A percentile compares a stretch with the other conserved stretches of the same genome.
Conservation (phyloP, 37 sponge, comb jelly and placozoan genomes). For the Aplysina aerophoba region DNA sequence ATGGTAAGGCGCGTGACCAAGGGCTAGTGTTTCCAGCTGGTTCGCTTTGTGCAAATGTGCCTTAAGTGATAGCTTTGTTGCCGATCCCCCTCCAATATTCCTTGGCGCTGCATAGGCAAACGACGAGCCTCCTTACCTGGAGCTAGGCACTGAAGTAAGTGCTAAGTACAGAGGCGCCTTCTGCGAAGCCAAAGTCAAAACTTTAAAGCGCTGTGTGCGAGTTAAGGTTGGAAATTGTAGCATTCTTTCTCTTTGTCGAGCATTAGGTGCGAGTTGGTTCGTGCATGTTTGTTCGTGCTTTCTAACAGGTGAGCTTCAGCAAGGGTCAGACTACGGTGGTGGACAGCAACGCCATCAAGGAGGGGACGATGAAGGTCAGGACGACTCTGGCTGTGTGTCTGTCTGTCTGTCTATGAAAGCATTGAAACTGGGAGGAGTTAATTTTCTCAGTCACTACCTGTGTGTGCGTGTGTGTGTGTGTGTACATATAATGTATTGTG, state of each 20-base stretch:
- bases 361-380: conserved; percentile 67
- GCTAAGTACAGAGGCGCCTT: conserved; percentile 97
- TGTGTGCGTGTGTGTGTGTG: background rate
- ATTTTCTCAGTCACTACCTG: conserved; percentile 1
- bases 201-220: conserved; percentile 83
- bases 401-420: background rate
- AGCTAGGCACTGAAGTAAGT: conserved; percentile 93
- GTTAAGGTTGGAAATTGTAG: conserved; percentile 72
- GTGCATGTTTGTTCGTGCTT: background rate
- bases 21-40: no score
- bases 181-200: conserved; percentile 93
- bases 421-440: background rate
- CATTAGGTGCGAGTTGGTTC: background rate
- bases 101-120: background rate
- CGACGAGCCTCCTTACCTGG: conserved; percentile 81
- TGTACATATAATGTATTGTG: no score
- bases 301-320: conserved; percentile 54
- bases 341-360: conserved; percentile 52
- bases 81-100: background rate
- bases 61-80: background rate
- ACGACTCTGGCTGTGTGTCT: background rate
- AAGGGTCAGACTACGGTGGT: conserved; percentile 58
- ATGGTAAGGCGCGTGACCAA: no score
- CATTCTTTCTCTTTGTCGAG: background rate
- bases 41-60: no score